phyloP scores from a whole-genome alignment of 2,113 vertebrate species.

The Cathartes aura region DNA sequence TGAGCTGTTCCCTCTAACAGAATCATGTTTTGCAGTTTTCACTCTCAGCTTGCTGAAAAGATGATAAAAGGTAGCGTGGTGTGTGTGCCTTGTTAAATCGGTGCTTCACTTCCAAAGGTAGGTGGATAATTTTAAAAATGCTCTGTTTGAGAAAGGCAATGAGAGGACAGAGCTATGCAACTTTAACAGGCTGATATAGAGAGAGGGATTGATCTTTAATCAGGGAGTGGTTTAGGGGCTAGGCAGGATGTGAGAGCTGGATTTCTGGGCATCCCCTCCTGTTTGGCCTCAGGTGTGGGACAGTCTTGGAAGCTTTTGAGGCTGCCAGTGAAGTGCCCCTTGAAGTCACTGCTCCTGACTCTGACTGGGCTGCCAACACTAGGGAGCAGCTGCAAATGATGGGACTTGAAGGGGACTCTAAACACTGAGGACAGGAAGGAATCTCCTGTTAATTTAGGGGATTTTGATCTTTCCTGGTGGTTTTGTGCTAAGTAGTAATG shows the following conservation, averaged over 20 bases:
- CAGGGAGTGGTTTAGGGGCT: too few species aligned
- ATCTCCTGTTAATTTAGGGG: background rate
- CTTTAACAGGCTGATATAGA: background rate
- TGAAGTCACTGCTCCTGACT: background rate
- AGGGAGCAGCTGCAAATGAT: background rate
- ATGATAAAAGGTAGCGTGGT: background rate
- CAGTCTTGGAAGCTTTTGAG: background rate
- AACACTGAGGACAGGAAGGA: background rate
- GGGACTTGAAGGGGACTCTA: background rate
- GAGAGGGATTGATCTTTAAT: background rate
- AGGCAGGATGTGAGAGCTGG: background rate
- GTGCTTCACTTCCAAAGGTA: background rate
- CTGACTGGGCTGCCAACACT: background rate
- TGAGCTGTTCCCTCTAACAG: background rate
- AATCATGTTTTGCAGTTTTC: background rate
- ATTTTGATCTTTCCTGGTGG: background rate
- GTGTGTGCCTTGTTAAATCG: background rate
- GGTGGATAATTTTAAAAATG: background rate
- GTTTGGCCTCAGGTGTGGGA: background rate
- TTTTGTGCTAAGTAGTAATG: background rate
- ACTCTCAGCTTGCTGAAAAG: slow-evolving; percentile 31
- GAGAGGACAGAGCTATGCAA: background rate
- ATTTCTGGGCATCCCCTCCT: background rate
- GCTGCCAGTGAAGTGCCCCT: background rate
- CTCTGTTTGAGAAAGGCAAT: background rate